Percentiles rank a stretch among this genome's conserved stretches.
phyloP scores from a whole-genome alignment of 2,113 vertebrate species.

The Phalacrocorax aristotelis region DNA sequence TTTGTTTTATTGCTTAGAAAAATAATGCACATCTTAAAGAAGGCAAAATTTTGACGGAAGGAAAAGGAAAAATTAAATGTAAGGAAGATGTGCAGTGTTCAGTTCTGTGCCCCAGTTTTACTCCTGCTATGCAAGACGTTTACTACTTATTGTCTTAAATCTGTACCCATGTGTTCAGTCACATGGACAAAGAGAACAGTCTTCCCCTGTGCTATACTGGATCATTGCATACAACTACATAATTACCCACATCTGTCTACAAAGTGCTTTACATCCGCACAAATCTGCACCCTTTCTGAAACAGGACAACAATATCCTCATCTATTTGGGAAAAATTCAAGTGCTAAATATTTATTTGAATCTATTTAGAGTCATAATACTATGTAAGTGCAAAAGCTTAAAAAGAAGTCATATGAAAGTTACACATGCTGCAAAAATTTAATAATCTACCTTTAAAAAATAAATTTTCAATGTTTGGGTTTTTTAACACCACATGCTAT shows the following conservation, averaged over 20 bases:
- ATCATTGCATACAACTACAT: background rate
- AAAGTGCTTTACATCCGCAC: background rate
- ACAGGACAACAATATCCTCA: background rate
- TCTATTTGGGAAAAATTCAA: background rate
- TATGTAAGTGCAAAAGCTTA: background rate
- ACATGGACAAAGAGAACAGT: background rate
- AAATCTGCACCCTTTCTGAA: background rate
- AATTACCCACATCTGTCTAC: background rate
- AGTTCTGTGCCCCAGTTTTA: background rate
- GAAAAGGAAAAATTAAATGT: background rate
- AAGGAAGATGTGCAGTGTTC: background rate
- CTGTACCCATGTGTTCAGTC: background rate
- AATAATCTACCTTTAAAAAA: background rate
- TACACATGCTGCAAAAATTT: background rate
- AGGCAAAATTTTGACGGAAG: background rate
- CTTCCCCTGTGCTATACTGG: background rate
- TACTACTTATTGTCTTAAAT: slow-evolving; percentile 9
- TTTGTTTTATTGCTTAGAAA: background rate
- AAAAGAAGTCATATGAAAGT: background rate
- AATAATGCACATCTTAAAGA: background rate
- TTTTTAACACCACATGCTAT: background rate
- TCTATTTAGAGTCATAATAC: background rate
- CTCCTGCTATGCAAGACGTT: background rate
- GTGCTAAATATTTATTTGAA: background rate
- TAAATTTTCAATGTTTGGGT: background rate